Evolutionary conservation across 2,113 vertebrate genomes (phyloP).

Genomic region (human (Homo sapiens)): GRCh38 chr7:72406001-72406500

Average conservation of each 20-base stretch:
- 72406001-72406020: neutral
- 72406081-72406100: rapidly evolving
- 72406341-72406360: neutral
- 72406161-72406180: too few species aligned
- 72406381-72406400: too few species aligned
- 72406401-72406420: neutral
- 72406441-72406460: neutral
- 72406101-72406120: neutral
- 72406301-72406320: neutral
- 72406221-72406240: neutral
- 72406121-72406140: neutral
- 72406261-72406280: too few species aligned
- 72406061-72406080: neutral
- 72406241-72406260: neutral
- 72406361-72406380: neutral
- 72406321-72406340: neutral
- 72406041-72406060: neutral
- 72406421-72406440: neutral
- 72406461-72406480: neutral
- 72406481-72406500: neutral
- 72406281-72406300: neutral
- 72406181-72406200: neutral
- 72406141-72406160: neutral
- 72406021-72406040: neutral
- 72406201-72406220: neutral